Conservation (phyloP, 2,113 vertebrate species). For the Cheirogaleus medius region DNA sequence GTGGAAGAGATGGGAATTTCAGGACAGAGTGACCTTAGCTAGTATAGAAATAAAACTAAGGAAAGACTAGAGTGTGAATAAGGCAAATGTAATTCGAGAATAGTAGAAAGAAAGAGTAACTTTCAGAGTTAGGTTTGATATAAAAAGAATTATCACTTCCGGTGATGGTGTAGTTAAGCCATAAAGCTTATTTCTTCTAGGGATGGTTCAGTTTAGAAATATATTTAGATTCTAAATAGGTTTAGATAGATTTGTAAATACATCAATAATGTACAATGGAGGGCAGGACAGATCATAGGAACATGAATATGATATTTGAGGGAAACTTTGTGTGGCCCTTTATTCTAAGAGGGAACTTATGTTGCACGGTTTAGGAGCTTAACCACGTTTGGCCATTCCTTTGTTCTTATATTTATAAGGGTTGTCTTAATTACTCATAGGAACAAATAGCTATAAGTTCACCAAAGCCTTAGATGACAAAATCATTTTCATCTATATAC, state of each 20-base stretch:
- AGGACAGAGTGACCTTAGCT: not conserved
- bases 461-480: not conserved
- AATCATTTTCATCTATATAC: not conserved
- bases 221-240: not conserved
- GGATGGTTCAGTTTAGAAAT: not conserved
- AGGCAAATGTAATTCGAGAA: not conserved
- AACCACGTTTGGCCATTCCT: not conserved
- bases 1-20: not conserved
- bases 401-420: not conserved
- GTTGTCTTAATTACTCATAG: not conserved
- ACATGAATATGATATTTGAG: not conserved
- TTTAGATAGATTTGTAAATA: constrained; percentile 6
- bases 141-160: not conserved
- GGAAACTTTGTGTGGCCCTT: not conserved
- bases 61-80: not conserved
- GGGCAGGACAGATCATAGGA: not conserved
- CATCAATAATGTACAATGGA: not conserved
- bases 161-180: not conserved
- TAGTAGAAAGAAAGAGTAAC: not conserved
- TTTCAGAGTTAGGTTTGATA: not conserved
- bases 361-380: not conserved
- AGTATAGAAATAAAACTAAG: not conserved
- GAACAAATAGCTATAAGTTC: not conserved
- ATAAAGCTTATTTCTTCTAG: not conserved
- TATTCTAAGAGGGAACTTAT: not conserved